These are phyloP conservation scores for Pristionchus mayeri DNA, from an alignment of 2,888 invertebrate genomes.

Conservation along the genomic window DNA sequence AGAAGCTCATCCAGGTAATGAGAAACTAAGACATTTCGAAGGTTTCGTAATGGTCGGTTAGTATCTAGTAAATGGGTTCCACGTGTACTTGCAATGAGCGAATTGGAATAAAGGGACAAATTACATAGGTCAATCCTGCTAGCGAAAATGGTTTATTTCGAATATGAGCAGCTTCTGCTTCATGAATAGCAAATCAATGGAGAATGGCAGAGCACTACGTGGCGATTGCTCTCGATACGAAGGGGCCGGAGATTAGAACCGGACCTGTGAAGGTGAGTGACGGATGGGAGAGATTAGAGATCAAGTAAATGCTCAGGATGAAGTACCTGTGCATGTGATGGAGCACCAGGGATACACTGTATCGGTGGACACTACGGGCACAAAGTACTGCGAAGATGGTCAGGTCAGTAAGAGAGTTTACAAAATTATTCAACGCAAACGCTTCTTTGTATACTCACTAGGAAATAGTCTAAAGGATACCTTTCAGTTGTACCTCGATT, in stretches of 20 bases:
- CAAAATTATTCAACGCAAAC: background rate
- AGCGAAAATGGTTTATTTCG: too few relatives aligned
- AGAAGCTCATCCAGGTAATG: slow-evolving; percentile 15
- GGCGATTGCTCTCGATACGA: slow-evolving; percentile 47
- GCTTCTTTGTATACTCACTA: background rate
- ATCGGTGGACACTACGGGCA: slow-evolving; percentile 13
- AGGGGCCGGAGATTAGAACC: slow-evolving; percentile 50
- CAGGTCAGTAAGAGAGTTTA: too few relatives aligned
- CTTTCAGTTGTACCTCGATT: slow-evolving; percentile 39
- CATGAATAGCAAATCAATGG: too few relatives aligned
- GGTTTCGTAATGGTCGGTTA: background rate
- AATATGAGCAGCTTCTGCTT: too few relatives aligned
- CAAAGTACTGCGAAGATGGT: background rate
- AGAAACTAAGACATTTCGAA: background rate
- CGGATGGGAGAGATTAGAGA: background rate
- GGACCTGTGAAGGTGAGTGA: slow-evolving; percentile 39
- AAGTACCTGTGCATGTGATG: background rate
- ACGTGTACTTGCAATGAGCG: too few relatives aligned
- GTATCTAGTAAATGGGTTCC: too few relatives aligned
- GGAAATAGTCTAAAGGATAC: background rate
- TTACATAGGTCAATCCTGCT: too few relatives aligned
- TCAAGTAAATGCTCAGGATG: slow-evolving; percentile 8
- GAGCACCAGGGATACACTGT: slow-evolving; percentile 17
- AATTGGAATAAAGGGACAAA: too few relatives aligned
- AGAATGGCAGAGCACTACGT: slow-evolving; percentile 75